Conservation (phyloP, 2,113 vertebrate species). For the Carlito syrichta region DNA sequence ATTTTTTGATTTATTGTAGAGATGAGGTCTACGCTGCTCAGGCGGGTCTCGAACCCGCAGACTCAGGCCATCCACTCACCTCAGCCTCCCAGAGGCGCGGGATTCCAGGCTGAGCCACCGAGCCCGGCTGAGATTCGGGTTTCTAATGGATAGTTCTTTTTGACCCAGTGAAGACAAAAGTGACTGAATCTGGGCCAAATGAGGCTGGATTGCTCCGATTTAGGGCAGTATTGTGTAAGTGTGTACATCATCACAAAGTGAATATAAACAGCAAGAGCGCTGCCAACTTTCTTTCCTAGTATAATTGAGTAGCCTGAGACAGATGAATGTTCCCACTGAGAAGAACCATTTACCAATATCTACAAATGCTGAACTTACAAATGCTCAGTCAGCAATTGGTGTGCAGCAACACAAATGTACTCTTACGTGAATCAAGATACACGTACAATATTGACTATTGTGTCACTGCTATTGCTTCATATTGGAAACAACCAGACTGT, state of each 20-base stretch:
- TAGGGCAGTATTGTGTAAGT: neutral
- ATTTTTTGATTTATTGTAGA: too few relatives aligned
- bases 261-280: neutral
- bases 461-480: neutral
- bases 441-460: neutral
- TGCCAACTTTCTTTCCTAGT: neutral
- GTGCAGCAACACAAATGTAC: neutral
- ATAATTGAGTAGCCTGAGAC: neutral
- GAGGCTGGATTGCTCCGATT: neutral
- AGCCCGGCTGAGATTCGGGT: neutral
- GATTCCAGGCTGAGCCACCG: too few relatives aligned
- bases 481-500: neutral
- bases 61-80: too few relatives aligned
- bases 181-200: neutral
- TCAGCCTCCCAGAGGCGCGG: too few relatives aligned
- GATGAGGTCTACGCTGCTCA: too few relatives aligned
- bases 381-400: neutral
- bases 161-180: neutral
- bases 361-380: neutral
- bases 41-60: too few relatives aligned
- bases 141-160: neutral
- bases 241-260: too few relatives aligned
- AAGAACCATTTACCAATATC: neutral
- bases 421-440: neutral
- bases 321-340: neutral